Conservation (phyloP, 1,140 invertebrate genomes). For the Periplaneta americana region DNA sequence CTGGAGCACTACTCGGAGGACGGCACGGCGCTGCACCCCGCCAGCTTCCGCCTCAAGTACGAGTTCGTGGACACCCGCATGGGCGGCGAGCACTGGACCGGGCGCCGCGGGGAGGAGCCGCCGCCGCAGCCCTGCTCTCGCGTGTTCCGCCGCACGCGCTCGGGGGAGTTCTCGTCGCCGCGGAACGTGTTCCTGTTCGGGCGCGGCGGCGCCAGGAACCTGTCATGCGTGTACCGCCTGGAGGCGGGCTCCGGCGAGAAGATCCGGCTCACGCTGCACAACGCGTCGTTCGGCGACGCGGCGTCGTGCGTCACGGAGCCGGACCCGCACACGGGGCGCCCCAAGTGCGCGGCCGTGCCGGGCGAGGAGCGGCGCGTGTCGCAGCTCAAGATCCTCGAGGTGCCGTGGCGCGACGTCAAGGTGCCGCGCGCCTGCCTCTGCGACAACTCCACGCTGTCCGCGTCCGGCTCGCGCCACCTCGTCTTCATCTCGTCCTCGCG, state of each 20-base stretch:
- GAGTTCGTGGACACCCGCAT: conserved; percentile 79
- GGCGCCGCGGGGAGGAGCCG: conserved; percentile 27
- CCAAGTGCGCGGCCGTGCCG: conserved; percentile 45
- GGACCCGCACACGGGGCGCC: conserved; percentile 63
- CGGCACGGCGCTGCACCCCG: conserved; percentile 48
- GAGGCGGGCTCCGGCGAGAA: conserved; percentile 55
- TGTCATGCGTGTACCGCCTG: conserved; percentile 70
- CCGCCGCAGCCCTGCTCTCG: conserved; percentile 41
- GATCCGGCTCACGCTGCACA: conserved; percentile 57
- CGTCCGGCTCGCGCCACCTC: conserved; percentile 44
- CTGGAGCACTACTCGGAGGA: conserved; percentile 28
- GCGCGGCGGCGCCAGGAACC: conserved; percentile 60
- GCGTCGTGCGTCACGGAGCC: conserved; percentile 56
- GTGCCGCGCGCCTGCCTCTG: conserved; percentile 61
- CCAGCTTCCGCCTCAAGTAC: conserved; percentile 51
- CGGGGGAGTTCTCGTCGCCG: conserved; percentile 59
- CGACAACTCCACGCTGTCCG: conserved; percentile 52
- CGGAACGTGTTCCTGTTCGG: conserved; percentile 72
- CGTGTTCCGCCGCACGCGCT: conserved; percentile 46
- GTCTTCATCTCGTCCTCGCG: conserved; percentile 57
- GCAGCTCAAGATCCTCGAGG: conserved; percentile 53
- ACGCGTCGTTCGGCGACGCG: conserved; percentile 60
- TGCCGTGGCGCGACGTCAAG: conserved; percentile 56
- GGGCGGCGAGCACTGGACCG: conserved; percentile 58
- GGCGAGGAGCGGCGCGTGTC: conserved; percentile 31